Conservation (phyloP, 2,113 vertebrate species). For the Trogon melanurus region DNA sequence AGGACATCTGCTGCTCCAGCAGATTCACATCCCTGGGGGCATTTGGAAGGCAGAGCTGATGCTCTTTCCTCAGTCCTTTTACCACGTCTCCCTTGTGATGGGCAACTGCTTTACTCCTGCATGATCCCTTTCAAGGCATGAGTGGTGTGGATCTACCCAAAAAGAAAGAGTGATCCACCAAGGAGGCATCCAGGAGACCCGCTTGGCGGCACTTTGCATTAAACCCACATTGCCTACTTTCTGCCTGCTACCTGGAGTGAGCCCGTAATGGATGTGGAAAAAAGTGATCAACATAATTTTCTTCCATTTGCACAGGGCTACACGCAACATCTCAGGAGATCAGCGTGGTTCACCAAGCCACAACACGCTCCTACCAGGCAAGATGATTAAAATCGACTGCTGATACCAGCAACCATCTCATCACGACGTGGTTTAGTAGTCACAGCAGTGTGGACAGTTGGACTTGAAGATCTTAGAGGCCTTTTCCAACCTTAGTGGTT, state of each 20-base stretch:
- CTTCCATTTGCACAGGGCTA: not conserved
- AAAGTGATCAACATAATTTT: not conserved
- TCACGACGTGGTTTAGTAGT: too few species aligned
- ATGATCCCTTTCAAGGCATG: not conserved
- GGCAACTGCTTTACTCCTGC: not conserved
- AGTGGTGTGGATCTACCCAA: not conserved
- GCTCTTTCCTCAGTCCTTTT: not conserved
- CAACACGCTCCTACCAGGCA: not conserved
- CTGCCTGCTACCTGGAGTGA: not conserved
- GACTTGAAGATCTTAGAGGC: too few species aligned
- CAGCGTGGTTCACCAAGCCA: not conserved
- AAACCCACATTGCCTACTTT: not conserved
- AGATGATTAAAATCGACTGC: not conserved
- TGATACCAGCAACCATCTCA: not conserved
- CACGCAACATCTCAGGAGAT: not conserved
- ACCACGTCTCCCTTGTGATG: not conserved
- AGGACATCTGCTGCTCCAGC: not conserved
- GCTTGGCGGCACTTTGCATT: not conserved
- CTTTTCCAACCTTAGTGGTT: too few species aligned
- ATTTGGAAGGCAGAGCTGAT: not conserved
- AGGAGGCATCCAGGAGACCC: too few species aligned
- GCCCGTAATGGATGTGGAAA: not conserved
- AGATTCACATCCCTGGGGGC: rapidly evolving
- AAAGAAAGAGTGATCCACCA: rapidly evolving
- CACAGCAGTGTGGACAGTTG: too few species aligned